These are phyloP conservation scores for Hoplostethus mediterraneus DNA, from an alignment of 2,797 vertebrate genomes.

Conservation along the genomic window DNA sequence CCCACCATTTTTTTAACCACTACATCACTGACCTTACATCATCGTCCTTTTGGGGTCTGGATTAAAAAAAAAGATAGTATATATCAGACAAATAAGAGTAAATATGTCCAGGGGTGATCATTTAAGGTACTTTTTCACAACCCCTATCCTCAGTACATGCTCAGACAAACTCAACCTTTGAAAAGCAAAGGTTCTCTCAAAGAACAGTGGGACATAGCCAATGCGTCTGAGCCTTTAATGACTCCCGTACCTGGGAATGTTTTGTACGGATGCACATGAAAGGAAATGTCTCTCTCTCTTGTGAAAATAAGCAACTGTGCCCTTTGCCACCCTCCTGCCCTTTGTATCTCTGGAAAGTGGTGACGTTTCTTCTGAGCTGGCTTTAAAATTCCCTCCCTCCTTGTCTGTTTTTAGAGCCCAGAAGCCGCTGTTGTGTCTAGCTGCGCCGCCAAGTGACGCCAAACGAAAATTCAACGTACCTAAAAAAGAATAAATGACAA, in stretches of 20 bases:
- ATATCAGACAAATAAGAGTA: neutral
- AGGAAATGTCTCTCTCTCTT: conserved; percentile 34
- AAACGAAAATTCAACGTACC: neutral
- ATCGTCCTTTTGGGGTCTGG: no score
- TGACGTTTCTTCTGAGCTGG: conserved; percentile 49
- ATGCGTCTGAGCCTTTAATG: conserved; percentile 51
- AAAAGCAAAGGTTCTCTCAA: conserved; percentile 18
- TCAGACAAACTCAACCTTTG: conserved; percentile 20
- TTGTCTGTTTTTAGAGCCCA: conserved; percentile 14
- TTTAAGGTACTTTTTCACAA: neutral
- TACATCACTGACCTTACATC: no score
- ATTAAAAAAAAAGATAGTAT: no score
- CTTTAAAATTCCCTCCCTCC: conserved; percentile 39
- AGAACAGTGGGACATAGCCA: conserved; percentile 5
- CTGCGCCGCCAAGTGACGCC: neutral
- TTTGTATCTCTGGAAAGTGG: conserved; percentile 45
- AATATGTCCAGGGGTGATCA: neutral
- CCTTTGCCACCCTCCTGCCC: conserved; percentile 40
- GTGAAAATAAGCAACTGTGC: conserved; percentile 42
- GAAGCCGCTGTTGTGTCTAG: conserved; percentile 22
- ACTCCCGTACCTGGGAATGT: conserved; percentile 18
- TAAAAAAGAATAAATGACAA: neutral
- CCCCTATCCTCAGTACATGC: neutral
- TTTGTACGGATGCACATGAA: conserved; percentile 30
- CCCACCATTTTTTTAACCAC: no score